Conservation (phyloP, 2,113 vertebrate species). For the Erythrolamprus reginae region DNA sequence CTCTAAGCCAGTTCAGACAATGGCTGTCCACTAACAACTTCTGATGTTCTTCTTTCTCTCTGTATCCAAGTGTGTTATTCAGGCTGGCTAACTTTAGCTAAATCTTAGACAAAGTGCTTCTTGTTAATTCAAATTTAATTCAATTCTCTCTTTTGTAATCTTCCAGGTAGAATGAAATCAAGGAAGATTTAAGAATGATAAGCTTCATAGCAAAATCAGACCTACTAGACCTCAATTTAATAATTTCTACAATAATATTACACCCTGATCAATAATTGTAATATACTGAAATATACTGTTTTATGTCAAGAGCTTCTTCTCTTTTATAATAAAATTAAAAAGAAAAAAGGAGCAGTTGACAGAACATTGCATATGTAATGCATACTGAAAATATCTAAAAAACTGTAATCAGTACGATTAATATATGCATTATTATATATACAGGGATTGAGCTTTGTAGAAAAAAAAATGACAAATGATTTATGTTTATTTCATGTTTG, state of each 20-base stretch:
- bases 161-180: background rate
- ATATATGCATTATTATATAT: background rate
- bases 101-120: conserved; percentile 39
- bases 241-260: conserved; percentile 32
- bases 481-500: background rate
- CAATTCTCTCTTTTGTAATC: conserved; percentile 9
- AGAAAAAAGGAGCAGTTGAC: conserved; percentile 22
- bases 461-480: background rate
- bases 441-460: background rate
- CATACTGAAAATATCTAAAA: background rate
- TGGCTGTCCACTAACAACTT: background rate
- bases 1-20: background rate
- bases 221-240: conserved; percentile 26
- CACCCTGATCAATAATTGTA: background rate
- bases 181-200: conserved; percentile 27
- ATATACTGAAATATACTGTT: background rate
- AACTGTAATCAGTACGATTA: background rate
- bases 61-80: background rate
- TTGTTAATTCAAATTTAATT: conserved; percentile 49
- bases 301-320: conserved; percentile 18
- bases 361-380: conserved; percentile 18
- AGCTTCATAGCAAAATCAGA: background rate
- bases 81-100: background rate
- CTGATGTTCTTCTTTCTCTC: background rate
- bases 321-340: background rate